A percentile compares a stretch with the other conserved stretches of the same genome.
These are phyloP conservation scores for Dysmachus trigonus DNA, from an alignment of 2,888 invertebrate species.

Conservation along the genomic window DNA sequence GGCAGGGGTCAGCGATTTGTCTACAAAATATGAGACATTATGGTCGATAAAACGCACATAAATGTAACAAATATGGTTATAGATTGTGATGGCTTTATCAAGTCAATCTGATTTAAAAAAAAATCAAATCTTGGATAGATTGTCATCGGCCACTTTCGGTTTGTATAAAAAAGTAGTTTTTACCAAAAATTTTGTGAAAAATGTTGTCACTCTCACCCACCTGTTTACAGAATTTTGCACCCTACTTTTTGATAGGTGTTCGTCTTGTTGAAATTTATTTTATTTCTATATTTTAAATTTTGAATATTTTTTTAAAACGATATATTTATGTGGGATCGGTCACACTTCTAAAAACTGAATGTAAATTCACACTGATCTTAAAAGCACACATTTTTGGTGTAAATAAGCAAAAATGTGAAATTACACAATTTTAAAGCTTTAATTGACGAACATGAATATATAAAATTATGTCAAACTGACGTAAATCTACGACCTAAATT, in stretches of 20 bases:
- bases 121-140: neutral
- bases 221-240: neutral
- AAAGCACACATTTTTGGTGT: too few species aligned
- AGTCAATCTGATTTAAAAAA: neutral
- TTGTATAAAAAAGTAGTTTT: neutral
- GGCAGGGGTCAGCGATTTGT: neutral
- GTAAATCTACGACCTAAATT: too few species aligned
- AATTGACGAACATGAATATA: too few species aligned
- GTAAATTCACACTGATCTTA: too few species aligned
- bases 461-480: too few species aligned
- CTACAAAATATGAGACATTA: neutral
- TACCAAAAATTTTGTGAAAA: neutral
- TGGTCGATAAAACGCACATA: neutral
- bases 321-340: too few species aligned
- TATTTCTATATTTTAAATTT: too few species aligned
- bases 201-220: neutral
- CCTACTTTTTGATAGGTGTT: neutral
- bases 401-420: too few species aligned
- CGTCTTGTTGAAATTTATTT: neutral
- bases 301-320: too few species aligned
- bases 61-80: neutral
- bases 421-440: too few species aligned
- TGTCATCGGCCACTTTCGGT: neutral
- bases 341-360: too few species aligned
- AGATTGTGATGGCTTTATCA: neutral